Conservation (phyloP, 2,797 vertebrate genomes). For the Neosilurus hyrtlii region DNA sequence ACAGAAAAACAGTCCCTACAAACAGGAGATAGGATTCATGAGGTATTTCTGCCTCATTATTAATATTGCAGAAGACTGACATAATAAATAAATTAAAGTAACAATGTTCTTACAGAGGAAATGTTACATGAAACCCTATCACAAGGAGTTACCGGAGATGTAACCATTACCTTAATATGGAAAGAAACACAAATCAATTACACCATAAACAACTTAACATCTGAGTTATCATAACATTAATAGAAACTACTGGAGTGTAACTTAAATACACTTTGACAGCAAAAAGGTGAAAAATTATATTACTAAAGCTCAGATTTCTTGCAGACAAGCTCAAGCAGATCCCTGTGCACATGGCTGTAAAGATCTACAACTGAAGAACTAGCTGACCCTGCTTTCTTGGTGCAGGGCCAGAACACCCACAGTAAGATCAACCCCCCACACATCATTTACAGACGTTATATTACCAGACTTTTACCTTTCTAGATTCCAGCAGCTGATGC, state of each 20-base stretch:
- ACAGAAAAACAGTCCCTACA: background rate
- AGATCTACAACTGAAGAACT: too few relatives aligned
- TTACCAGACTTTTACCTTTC: slow-evolving; percentile 79
- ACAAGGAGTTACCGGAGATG: background rate
- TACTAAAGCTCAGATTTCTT: background rate
- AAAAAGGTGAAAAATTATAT: background rate
- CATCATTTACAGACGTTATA: background rate
- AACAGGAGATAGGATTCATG: background rate
- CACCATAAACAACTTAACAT: background rate
- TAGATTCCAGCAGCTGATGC: slow-evolving; percentile 92
- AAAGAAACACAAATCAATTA: background rate
- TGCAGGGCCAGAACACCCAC: background rate
- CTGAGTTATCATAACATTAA: background rate
- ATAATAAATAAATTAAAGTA: background rate
- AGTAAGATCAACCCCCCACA: background rate
- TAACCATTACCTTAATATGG: background rate
- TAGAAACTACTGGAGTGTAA: background rate
- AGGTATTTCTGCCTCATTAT: background rate
- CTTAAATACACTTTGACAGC: background rate
- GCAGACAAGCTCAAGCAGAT: background rate
- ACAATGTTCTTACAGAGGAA: background rate
- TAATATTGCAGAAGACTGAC: background rate
- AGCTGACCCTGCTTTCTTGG: background rate
- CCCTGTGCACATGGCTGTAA: background rate
- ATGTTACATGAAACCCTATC: background rate